Evolutionary conservation across 2,797 vertebrate genomes (phyloP).

Genomic region (Myripristis jacobus): DNA sequence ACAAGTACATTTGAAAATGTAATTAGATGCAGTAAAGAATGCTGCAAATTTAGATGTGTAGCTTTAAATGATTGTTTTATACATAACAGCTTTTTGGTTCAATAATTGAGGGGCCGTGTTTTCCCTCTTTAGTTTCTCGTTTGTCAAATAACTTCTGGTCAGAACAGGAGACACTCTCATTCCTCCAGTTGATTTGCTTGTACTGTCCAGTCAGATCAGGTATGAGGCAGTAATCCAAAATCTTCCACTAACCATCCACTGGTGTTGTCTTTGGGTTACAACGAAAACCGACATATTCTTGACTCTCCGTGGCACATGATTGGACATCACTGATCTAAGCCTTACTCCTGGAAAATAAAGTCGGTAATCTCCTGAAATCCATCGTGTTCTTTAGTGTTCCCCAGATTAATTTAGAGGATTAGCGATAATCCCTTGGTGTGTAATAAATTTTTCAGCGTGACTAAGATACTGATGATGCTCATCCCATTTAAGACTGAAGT

Average conservation of each 20-base stretch:
- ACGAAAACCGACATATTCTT: too few species aligned
- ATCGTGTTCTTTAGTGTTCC: conserved; percentile 44
- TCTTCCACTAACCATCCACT: too few species aligned
- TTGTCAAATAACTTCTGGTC: background rate
- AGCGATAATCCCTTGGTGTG: conserved; percentile 61
- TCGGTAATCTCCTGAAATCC: conserved; percentile 71
- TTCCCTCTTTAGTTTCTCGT: too few species aligned
- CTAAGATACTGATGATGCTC: conserved; percentile 28
- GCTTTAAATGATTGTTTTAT: too few species aligned
- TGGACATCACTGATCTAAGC: conserved; percentile 59
- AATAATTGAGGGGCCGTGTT: too few species aligned
- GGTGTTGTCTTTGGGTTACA: too few species aligned
- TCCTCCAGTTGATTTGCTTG: background rate
- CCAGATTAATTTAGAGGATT: conserved; percentile 70
- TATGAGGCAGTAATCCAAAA: background rate
- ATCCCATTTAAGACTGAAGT: conserved; percentile 34
- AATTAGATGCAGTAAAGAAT: too few species aligned
- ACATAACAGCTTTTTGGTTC: too few species aligned
- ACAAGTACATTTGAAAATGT: too few species aligned
- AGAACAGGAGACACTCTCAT: background rate
- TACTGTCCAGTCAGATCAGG: too few species aligned
- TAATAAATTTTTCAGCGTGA: conserved; percentile 29
- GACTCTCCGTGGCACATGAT: conserved; percentile 37
- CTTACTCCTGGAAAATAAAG: conserved; percentile 27
- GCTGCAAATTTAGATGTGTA: too few species aligned